These are phyloP conservation scores for Episyrphus balteatus DNA, from an alignment of 1,140 invertebrate species.

Conservation along the genomic window DNA sequence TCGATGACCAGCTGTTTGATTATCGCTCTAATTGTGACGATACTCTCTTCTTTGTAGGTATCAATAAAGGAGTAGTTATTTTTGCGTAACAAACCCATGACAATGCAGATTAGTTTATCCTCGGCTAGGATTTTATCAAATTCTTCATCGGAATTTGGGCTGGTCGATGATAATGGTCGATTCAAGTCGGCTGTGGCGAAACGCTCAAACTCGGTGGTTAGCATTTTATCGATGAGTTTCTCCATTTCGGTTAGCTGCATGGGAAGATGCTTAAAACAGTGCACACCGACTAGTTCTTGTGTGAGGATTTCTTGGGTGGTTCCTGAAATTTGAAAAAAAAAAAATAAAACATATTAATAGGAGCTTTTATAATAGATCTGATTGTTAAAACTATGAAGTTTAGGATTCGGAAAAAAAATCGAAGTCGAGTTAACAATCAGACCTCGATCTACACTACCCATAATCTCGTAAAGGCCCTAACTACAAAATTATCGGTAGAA, in stretches of 20 bases:
- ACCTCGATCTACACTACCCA: too few relatives aligned
- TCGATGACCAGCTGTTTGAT: constrained; percentile 83
- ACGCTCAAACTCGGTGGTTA: constrained; percentile 87
- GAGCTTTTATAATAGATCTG: too few relatives aligned
- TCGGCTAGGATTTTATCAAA: constrained; percentile 53
- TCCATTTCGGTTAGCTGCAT: constrained; percentile 96
- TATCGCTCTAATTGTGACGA: constrained; percentile 75
- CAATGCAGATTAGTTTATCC: constrained; percentile 76
- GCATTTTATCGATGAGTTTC: constrained; percentile 92
- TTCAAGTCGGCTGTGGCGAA: constrained; percentile 88
- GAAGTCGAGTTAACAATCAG: too few relatives aligned
- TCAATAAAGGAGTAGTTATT: constrained; percentile 82
- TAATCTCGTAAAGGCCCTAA: too few relatives aligned
- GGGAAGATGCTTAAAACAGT: constrained; percentile 89
- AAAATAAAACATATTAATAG: neutral
- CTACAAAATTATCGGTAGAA: too few relatives aligned
- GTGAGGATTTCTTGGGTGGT: constrained; percentile 91
- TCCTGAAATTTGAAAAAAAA: constrained; percentile 4
- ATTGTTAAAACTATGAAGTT: too few relatives aligned
- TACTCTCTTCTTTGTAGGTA: constrained; percentile 77
- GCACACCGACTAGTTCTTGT: constrained; percentile 79
- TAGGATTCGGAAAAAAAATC: too few relatives aligned
- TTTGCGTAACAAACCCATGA: constrained; percentile 77
- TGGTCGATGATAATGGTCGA: constrained; percentile 53
- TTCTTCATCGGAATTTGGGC: constrained; percentile 35